A percentile compares a stretch with the other conserved stretches of the same genome.
These are phyloP conservation scores for Alligator sinensis DNA, from an alignment of 2,113 vertebrate genomes.

Conservation along the genomic window DNA sequence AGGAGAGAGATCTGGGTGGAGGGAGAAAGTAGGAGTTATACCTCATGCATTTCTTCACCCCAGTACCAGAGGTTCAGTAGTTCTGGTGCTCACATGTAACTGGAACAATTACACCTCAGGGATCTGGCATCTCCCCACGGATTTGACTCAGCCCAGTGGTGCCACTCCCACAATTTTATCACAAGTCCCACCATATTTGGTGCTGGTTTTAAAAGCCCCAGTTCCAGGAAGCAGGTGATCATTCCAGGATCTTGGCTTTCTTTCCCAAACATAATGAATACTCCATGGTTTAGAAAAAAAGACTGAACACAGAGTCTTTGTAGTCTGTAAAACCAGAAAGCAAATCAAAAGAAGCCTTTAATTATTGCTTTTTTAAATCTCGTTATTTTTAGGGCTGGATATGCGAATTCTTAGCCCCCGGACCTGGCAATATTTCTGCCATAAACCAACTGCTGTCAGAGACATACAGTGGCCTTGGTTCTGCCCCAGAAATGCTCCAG, in stretches of 20 bases:
- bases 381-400: not conserved
- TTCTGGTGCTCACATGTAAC: not conserved
- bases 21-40: not conserved
- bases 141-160: too few relatives aligned
- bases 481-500: not conserved
- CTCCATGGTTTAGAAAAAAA: not conserved
- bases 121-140: not conserved
- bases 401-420: not conserved
- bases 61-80: not conserved
- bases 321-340: not conserved
- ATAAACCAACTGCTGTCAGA: not conserved
- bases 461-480: not conserved
- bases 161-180: not conserved
- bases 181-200: not conserved
- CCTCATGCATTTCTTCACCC: not conserved
- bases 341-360: not conserved
- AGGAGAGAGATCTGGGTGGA: not conserved
- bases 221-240: not conserved
- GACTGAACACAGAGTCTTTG: not conserved
- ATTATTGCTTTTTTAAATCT: not conserved
- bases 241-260: not conserved
- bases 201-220: not conserved
- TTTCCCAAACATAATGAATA: not conserved
- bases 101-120: not conserved
- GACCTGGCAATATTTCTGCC: not conserved